These are phyloP conservation scores for Lingula anatina DNA, from an alignment of 2,888 invertebrate genomes.

Conservation along the genomic window DNA sequence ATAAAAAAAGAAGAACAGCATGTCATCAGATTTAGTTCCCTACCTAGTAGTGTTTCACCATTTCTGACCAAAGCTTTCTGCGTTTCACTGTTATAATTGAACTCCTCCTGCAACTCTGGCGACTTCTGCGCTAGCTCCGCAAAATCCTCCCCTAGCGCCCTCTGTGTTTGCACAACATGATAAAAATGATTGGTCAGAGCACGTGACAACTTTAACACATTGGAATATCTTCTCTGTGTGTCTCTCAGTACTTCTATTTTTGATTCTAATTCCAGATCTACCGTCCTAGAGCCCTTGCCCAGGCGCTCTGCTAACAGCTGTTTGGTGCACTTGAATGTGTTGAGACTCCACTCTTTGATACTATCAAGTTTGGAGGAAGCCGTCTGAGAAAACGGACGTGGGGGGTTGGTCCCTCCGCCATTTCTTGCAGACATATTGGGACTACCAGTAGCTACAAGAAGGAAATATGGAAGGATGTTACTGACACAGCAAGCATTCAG, in stretches of 20 bases:
- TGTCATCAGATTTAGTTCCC: too few species aligned
- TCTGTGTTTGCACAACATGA: slow-evolving; percentile 79
- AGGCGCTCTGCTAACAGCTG: slow-evolving; percentile 94
- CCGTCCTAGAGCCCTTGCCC: slow-evolving; percentile 63
- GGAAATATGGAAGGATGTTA: too few species aligned
- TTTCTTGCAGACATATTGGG: too few species aligned
- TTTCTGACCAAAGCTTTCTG: slow-evolving; percentile 89
- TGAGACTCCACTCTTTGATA: slow-evolving; percentile 93
- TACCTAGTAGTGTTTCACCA: slow-evolving; percentile 76
- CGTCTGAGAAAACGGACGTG: slow-evolving; percentile 22
- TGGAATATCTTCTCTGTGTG: slow-evolving; percentile 81
- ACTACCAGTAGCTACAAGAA: too few species aligned
- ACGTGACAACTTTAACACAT: slow-evolving; percentile 75
- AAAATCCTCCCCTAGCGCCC: slow-evolving; percentile 83
- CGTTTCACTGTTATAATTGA: slow-evolving; percentile 91
- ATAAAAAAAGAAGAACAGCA: too few species aligned
- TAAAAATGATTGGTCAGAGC: slow-evolving; percentile 84
- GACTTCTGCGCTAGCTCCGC: slow-evolving; percentile 93
- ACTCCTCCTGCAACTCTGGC: slow-evolving; percentile 90
- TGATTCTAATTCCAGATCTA: slow-evolving; percentile 76
- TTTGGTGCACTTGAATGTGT: slow-evolving; percentile 96
- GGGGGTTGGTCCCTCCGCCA: slow-evolving; percentile 22
- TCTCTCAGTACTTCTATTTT: slow-evolving; percentile 90
- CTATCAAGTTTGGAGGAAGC: slow-evolving; percentile 64
- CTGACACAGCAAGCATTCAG: too few species aligned